Percentiles rank a stretch among this genome's conserved stretches.
These are phyloP conservation scores for Eulemur coronatus DNA, from an alignment of 2,797 vertebrate genomes.

Conservation along the genomic window DNA sequence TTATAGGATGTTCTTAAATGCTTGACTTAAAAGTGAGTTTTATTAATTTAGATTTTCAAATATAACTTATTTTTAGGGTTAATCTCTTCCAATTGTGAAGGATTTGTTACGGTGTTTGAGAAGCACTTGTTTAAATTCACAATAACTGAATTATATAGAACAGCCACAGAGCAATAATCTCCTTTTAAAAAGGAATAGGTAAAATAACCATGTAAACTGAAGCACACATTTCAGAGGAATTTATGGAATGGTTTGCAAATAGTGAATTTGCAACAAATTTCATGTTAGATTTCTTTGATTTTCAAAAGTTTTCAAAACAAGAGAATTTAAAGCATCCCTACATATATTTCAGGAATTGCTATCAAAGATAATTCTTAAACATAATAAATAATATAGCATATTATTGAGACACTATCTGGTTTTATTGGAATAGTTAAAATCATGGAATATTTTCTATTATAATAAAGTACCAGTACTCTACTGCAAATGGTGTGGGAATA, in stretches of 20 bases:
- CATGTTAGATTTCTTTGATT: neutral
- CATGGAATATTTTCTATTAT: neutral
- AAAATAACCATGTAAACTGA: neutral
- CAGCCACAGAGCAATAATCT: neutral
- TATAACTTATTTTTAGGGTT: neutral
- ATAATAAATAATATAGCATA: neutral
- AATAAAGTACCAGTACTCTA: neutral
- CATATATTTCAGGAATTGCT: neutral
- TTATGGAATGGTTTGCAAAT: neutral
- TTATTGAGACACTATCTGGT: neutral
- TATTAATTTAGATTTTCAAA: neutral
- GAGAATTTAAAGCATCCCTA: neutral
- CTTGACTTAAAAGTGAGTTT: neutral
- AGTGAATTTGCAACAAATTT: neutral
- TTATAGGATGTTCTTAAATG: neutral
- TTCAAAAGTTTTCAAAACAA: neutral
- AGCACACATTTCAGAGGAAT: neutral
- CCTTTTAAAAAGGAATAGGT: neutral
- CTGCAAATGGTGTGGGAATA: neutral
- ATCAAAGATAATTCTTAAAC: neutral
- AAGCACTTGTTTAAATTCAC: neutral
- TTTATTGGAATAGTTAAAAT: conserved; percentile 10
- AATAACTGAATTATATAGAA: neutral
- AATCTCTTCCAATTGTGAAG: neutral
- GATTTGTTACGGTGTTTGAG: neutral